phyloP scores from a whole-genome alignment of 2,797 vertebrate genomes.

The Diplodus sargus region DNA sequence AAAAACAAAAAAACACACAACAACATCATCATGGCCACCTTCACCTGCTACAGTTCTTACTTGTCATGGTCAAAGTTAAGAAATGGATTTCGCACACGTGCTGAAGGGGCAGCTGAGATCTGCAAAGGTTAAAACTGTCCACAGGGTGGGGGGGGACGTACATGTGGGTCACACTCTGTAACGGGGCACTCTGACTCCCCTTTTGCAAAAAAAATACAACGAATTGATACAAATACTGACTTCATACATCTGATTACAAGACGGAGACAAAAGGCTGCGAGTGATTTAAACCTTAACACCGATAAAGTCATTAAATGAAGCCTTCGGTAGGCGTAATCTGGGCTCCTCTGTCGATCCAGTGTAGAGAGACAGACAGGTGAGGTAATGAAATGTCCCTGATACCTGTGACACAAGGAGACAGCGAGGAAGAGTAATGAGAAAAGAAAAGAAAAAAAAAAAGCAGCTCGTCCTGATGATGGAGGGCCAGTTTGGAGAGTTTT shows the following conservation, averaged over 20 bases:
- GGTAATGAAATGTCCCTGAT: neutral
- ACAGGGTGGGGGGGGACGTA: neutral
- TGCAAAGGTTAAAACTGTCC: constrained; percentile 36
- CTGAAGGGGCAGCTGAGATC: constrained; percentile 23
- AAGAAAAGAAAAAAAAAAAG: too few relatives aligned
- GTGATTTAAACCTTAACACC: constrained; percentile 1
- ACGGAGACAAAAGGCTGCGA: neutral
- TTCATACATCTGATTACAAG: too few relatives aligned
- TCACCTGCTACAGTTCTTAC: neutral
- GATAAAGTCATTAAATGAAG: neutral
- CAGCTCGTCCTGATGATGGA: too few relatives aligned
- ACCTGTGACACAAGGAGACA: too few relatives aligned
- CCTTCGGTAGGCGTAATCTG: neutral
- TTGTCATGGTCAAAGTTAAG: neutral
- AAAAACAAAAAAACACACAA: neutral
- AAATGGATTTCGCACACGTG: neutral
- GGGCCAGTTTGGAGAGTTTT: too few relatives aligned
- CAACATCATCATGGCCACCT: too few relatives aligned
- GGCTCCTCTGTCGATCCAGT: neutral
- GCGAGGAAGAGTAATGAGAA: too few relatives aligned
- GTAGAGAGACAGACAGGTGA: neutral
- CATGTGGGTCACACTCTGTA: constrained; percentile 35
- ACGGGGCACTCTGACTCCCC: neutral
- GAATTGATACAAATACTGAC: neutral
- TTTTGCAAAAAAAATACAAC: neutral